Percentiles rank a stretch among this genome's conserved stretches.
These are phyloP conservation scores for Pristionchus fissidentatus DNA, from an alignment of 2,888 invertebrate species.

Conservation along the genomic window DNA sequence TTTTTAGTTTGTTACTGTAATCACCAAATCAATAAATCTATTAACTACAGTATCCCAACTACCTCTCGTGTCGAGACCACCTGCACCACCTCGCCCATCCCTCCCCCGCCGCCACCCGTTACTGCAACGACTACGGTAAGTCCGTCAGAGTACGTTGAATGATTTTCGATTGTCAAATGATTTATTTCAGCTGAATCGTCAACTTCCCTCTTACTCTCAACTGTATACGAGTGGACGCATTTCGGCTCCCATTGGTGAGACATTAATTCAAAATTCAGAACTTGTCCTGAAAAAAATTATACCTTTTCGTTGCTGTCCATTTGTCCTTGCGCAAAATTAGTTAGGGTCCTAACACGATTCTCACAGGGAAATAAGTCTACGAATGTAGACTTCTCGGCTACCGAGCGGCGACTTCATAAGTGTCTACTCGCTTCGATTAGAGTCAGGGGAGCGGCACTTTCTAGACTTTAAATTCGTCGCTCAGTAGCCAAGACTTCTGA, in stretches of 20 bases:
- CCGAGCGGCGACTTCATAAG: no score
- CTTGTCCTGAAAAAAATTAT: no score
- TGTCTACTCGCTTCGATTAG: no score
- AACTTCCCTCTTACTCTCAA: slow-evolving; percentile 39
- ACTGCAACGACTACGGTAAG: neutral
- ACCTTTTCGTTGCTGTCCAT: no score
- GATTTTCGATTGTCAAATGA: neutral
- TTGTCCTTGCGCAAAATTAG: no score
- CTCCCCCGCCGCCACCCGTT: neutral
- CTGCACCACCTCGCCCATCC: slow-evolving; percentile 1
- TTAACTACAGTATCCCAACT: neutral
- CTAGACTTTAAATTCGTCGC: no score
- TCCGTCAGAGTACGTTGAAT: neutral
- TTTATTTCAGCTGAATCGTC: neutral
- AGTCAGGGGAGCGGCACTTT: no score
- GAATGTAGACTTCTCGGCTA: no score
- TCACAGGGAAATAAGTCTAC: no score
- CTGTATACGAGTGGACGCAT: slow-evolving; percentile 33
- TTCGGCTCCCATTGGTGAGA: slow-evolving; percentile 34
- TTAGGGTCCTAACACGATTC: neutral
- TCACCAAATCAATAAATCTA: no score
- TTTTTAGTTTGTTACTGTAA: neutral
- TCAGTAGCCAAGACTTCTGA: no score
- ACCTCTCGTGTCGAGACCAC: neutral
- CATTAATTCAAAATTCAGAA: neutral